phyloP scores from a whole-genome alignment of 1,140 invertebrate genomes.

The Dinothrombium tinctorium region DNA sequence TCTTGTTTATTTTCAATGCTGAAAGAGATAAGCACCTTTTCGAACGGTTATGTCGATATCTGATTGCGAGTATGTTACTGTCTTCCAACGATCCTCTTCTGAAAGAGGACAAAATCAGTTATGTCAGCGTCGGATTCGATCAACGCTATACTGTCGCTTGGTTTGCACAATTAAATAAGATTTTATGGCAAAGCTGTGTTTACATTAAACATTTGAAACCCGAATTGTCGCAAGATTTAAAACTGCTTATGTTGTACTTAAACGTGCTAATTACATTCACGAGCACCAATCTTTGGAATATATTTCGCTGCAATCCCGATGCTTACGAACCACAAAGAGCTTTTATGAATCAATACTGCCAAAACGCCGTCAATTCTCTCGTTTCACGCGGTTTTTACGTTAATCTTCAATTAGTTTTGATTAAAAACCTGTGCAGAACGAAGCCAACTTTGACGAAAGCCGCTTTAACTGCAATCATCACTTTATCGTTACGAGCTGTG shows the following conservation, averaged over 20 bases:
- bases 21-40: conserved; percentile 35
- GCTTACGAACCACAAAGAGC: conserved; percentile 17
- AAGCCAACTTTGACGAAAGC: conserved; percentile 55
- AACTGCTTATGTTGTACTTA: conserved; percentile 34
- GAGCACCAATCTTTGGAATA: conserved; percentile 52
- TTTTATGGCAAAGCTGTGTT: conserved; percentile 49
- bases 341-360: conserved; percentile 69
- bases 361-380: conserved; percentile 68
- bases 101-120: conserved; percentile 27
- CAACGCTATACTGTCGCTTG: conserved; percentile 56
- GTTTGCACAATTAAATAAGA: conserved; percentile 65
- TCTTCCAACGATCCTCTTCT: conserved; percentile 23
- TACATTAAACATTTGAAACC: conserved; percentile 41
- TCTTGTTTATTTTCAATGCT: conserved; percentile 42
- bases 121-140: conserved; percentile 56
- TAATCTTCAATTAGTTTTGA: conserved; percentile 29
- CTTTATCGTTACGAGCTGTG: conserved; percentile 38
- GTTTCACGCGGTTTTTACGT: conserved; percentile 62
- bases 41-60: conserved; percentile 34
- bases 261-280: conserved; percentile 72
- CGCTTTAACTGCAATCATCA: conserved; percentile 57
- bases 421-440: conserved; percentile 49
- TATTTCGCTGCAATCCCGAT: conserved; percentile 31
- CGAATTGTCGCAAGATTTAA: conserved; percentile 36
- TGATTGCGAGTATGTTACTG: conserved; percentile 37